Evolutionary conservation across 92 coral and sea anemone genomes (phyloP).

Genomic region (Epizoanthus scotinus): DNA sequence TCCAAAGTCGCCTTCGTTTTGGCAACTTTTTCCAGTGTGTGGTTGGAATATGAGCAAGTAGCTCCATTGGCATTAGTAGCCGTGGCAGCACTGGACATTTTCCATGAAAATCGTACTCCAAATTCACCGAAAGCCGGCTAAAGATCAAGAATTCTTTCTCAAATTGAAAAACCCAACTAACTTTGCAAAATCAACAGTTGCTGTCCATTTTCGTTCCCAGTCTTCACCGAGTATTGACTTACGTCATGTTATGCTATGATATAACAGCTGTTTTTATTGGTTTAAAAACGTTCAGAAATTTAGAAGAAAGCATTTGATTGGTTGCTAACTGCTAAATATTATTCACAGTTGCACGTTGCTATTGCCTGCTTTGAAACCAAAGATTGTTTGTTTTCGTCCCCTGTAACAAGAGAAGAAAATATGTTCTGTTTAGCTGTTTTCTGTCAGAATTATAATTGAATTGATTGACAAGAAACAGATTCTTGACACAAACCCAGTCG

Average conservation of each 20-base stretch:
- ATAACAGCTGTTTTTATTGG: slow-evolving; percentile 21
- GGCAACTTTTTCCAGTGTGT: slow-evolving; percentile 98
- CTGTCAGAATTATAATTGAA: no score
- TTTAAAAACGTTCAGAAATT: background rate
- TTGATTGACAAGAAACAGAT: no score
- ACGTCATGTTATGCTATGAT: slow-evolving; percentile 17
- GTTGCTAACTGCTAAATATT: background rate
- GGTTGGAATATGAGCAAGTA: slow-evolving; percentile 80
- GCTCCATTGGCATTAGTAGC: slow-evolving; percentile 86
- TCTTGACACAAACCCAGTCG: no score
- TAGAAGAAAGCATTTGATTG: slow-evolving; percentile 1
- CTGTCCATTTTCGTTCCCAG: slow-evolving; percentile 42
- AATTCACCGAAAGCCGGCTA: slow-evolving; percentile 44
- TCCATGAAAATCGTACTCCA: slow-evolving; percentile 41
- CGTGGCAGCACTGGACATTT: slow-evolving; percentile 77
- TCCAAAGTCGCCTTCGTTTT: slow-evolving; percentile 94
- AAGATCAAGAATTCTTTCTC: slow-evolving; percentile 24
- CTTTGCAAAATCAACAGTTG: slow-evolving; percentile 37
- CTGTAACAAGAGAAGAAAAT: no score
- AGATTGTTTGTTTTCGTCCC: no score
- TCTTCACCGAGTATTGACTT: slow-evolving; percentile 25
- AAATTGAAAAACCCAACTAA: slow-evolving; percentile 20
- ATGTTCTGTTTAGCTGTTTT: no score
- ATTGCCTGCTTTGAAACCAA: no score
- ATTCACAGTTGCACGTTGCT: no score